Base-by-base conservation (phyloP, 2,113 vertebrate genomes). In the Spilogale gracilis region DNA sequence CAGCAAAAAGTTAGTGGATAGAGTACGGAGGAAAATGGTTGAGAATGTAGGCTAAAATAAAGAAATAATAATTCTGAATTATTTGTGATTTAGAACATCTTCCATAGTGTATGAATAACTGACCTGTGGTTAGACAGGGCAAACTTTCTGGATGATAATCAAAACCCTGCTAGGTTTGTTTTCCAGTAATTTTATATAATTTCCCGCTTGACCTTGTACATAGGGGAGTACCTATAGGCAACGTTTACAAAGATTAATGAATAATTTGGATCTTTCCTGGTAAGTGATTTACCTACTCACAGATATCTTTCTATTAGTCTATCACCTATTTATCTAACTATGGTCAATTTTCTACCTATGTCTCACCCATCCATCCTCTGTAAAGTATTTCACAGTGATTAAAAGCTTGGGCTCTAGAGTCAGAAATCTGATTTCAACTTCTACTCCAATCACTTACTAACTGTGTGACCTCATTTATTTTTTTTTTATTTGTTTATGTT, bases 1-100 rank as follows among this genome's bases (percentile, higher is more conserved):
- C 45, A 88, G 18, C 23, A 76, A 93, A 86, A 94, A 85, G 38
- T 79, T 18, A 89, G 1, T 50, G 1, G 9, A 27, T 78, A 6
- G 56, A 92, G 43, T 69, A 32, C 6, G 4, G 54, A 20, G 43
- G 0, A 0, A 11, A 14, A 60, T 0, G 27, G 30, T 63, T 65
- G 60, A 89, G 7, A 96, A n/a, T 43, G 0, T 45, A 92, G 16
- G 32, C 43, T 96, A 81, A 89, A 50, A 73, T 80, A 84, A 83
- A 86, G 54, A 85, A 79, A 50, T 74, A 95, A 69, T 38, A 97
- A 50, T 83, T 86, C 74, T 91, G 38, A 89, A 89, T 79, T 93
- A 88, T 43, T 13, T 67, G 30, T 85, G 27, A 90, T 48, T 65
- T 79, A 92, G 30, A 93, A 56, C 25, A 81, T 56, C 60, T 81